A percentile compares a stretch with the other conserved stretches of the same genome.
Conservation (phyloP, 2,888 invertebrate species). For the Calameuta pallipes region DNA sequence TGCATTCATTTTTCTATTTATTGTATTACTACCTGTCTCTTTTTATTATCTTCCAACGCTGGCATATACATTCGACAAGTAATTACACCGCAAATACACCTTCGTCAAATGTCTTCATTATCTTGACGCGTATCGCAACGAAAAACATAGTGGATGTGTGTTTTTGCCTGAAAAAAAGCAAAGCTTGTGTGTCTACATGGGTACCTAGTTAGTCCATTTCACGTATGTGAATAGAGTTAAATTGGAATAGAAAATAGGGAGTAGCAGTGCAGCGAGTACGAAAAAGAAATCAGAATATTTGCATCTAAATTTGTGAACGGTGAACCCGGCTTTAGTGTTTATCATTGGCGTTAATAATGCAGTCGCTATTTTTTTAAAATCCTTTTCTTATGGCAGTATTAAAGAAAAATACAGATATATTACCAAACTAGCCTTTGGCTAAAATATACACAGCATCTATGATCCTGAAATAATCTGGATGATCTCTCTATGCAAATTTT, state of each 20-base stretch:
- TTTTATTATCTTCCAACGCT: neutral
- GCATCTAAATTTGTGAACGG: neutral
- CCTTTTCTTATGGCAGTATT: neutral
- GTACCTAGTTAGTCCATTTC: neutral
- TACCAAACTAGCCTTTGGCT: neutral
- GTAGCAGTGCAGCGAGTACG: neutral
- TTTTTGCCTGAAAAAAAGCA: neutral
- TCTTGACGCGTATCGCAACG: neutral
- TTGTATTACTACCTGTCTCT: neutral
- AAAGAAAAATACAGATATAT: neutral
- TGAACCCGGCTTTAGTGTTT: neutral
- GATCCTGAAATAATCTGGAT: neutral
- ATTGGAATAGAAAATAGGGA: neutral
- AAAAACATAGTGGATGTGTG: neutral
- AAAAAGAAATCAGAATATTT: neutral
- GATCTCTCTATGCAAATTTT: neutral
- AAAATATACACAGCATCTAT: neutral
- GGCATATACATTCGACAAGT: neutral
- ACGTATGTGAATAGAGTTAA: neutral
- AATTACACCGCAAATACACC: neutral
- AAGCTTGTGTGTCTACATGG: neutral
- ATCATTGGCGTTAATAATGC: neutral
- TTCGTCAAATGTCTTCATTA: neutral
- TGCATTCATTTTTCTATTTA: neutral
- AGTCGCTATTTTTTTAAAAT: neutral